Conservation (phyloP, 2,888 invertebrate genomes). For the Megaustenia siamemsis region DNA sequence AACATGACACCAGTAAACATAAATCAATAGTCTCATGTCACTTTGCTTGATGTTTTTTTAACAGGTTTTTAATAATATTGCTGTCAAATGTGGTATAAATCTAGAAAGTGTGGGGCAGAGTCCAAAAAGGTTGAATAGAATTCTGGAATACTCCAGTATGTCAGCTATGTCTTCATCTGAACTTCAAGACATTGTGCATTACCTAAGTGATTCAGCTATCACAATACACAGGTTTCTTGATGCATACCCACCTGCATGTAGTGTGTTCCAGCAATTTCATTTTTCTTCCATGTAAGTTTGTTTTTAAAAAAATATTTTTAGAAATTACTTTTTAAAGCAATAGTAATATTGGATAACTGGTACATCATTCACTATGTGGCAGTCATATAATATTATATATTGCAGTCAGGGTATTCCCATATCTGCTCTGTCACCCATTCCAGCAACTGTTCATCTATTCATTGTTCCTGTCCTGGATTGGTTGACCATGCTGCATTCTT, state of each 20-base stretch:
- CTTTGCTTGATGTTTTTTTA: slow-evolving; percentile 22
- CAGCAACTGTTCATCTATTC: too few relatives aligned
- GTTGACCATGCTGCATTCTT: too few relatives aligned
- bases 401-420: too few relatives aligned
- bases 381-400: too few relatives aligned
- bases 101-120: slow-evolving; percentile 56
- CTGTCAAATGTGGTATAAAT: slow-evolving; percentile 71
- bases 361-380: too few relatives aligned
- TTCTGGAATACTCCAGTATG: slow-evolving; percentile 56
- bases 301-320: too few relatives aligned
- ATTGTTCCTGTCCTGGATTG: too few relatives aligned
- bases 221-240: slow-evolving; percentile 87
- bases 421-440: too few relatives aligned
- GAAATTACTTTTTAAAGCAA: too few relatives aligned
- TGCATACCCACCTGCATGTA: slow-evolving; percentile 83
- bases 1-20: too few relatives aligned
- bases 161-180: slow-evolving; percentile 69
- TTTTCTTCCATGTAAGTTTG: slow-evolving; percentile 70
- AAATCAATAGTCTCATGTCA: too few relatives aligned
- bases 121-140: slow-evolving; percentile 69
- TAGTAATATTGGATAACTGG: too few relatives aligned
- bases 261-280: slow-evolving; percentile 83
- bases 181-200: slow-evolving; percentile 86
- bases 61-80: slow-evolving; percentile 80
- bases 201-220: slow-evolving; percentile 86